Conservation (phyloP, 2,797 vertebrate genomes). For the Amazonetta brasiliensis region DNA sequence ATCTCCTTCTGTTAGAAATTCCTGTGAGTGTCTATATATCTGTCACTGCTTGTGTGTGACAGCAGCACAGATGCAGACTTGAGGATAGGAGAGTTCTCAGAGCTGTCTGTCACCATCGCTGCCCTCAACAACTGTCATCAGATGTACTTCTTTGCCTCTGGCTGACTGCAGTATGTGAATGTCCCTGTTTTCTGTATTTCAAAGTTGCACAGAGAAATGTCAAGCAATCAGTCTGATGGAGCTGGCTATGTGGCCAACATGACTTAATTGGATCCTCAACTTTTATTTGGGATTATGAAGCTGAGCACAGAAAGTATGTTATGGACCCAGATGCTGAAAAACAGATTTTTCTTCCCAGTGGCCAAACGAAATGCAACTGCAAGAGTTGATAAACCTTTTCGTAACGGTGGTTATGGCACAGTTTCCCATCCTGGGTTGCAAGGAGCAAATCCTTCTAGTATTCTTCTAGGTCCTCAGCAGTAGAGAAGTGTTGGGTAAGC, state of each 20-base stretch:
- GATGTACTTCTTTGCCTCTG: neutral
- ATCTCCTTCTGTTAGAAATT: neutral
- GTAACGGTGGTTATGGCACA: neutral
- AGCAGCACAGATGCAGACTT: neutral
- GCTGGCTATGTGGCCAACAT: neutral
- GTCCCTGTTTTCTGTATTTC: neutral
- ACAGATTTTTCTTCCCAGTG: neutral
- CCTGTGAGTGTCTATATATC: neutral
- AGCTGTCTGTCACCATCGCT: neutral
- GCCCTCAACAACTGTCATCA: neutral
- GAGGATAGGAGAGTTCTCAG: neutral
- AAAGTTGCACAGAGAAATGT: neutral
- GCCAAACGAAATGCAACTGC: neutral
- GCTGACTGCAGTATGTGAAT: accelerated
- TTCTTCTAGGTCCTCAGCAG: neutral
- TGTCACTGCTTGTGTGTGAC: neutral
- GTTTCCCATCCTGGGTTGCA: neutral
- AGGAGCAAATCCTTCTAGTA: neutral
- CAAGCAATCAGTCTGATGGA: neutral
- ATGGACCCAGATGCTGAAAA: neutral
- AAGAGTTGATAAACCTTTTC: neutral
- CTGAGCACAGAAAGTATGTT: neutral
- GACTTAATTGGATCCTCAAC: neutral
- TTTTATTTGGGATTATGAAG: neutral
- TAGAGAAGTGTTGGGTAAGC: neutral